Base-by-base conservation (phyloP, 2,113 vertebrate species). In the Pseudorectes ferrugineus region DNA sequence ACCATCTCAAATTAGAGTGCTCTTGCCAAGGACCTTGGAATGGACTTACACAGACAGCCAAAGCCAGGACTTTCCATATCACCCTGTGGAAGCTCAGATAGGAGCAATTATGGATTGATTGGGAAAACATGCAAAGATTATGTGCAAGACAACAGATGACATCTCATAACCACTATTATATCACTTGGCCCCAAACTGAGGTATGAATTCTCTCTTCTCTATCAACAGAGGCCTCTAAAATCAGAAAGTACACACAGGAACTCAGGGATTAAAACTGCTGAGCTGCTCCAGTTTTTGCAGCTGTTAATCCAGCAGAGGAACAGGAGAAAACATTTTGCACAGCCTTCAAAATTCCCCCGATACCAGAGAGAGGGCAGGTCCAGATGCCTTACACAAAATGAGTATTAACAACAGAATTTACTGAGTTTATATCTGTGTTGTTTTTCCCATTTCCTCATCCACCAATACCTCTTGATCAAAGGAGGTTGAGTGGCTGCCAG, bases 341-440 rank as follows among this genome's bases (percentile, higher is more conserved):
- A 12, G 16, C 22, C 15, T 83, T 73, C 71, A 36, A 46, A 90
- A 67, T 31, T 90, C 78, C 45, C 33, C 26, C 40, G 75, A 31
- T 8, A n/a, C 22, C 1, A 52, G 36, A 21, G 38, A 80, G 62
- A 85, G 40, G 58, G 25, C 1, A 9, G 26, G 31, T 59, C 28
- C 11, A 17, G 6, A 33, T 43, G 23, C 28, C 43, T 78, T 51
- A 31, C 40, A 57, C 49, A 67, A 55, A 90, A 93, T 31, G 2
- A 89, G 21, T 29, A 43, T 48, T 63, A 63, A 63, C 66, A 58
- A 46, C 16, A 58, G 33, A 88, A 82, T 82, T 67, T 38, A 31
- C 36, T 63, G 43, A 0, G 0, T 36, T 61, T 86, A 15, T 45
- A 68, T 46, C 14, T 1, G 0, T 5, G 10, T 67, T 40, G 31